These are phyloP conservation scores for Calonectris borealis DNA, from an alignment of 2,113 vertebrate genomes.

Conservation along the genomic window DNA sequence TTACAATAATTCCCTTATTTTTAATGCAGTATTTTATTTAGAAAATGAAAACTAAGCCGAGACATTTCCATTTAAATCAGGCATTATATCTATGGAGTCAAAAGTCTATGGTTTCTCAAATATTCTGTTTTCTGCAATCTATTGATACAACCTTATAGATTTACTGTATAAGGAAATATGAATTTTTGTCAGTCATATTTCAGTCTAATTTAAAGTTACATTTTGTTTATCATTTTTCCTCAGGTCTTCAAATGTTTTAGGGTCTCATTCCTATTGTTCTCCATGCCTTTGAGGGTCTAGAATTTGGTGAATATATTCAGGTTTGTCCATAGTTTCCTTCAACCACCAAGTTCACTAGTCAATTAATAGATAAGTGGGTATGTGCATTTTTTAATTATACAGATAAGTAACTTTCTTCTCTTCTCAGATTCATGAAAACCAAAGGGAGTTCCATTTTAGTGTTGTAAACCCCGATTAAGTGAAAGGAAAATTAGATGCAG, in stretches of 20 bases:
- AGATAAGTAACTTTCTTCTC: neutral
- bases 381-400: neutral
- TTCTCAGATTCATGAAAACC: neutral
- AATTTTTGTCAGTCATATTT: neutral
- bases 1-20: neutral
- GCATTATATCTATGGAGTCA: neutral
- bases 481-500: neutral
- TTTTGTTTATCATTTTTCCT: neutral
- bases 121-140: neutral
- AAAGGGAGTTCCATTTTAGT: neutral
- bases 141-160: neutral
- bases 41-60: neutral
- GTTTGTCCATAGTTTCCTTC: neutral
- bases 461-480: neutral
- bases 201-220: neutral
- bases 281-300: neutral
- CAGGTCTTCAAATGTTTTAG: neutral
- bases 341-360: neutral
- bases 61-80: neutral
- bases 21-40: neutral
- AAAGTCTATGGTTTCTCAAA: neutral
- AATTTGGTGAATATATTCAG: neutral
- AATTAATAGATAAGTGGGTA: neutral
- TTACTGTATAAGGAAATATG: neutral
- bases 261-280: neutral